Evolutionary conservation across 2,888 invertebrate species (phyloP).

Genomic region (Melipona beecheii): DNA sequence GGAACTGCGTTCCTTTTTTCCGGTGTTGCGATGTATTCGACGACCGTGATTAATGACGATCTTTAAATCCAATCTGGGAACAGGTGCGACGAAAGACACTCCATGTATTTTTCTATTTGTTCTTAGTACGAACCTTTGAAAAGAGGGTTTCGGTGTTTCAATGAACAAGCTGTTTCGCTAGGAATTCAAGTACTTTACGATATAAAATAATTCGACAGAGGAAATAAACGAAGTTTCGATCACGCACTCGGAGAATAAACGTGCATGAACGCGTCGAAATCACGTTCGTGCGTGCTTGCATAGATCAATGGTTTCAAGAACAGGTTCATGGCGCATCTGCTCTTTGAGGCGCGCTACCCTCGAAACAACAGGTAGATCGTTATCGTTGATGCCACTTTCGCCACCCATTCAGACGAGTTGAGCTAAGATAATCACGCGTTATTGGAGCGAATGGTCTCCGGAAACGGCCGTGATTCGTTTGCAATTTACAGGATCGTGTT

Average conservation of each 20-base stretch:
- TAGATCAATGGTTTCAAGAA: slow-evolving; percentile 34
- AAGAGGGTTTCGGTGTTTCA: no score
- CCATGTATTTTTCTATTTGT: no score
- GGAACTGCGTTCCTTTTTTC: neutral
- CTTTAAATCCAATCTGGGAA: neutral
- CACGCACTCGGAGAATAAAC: no score
- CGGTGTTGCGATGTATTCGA: neutral
- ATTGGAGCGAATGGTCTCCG: neutral
- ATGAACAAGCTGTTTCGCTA: no score
- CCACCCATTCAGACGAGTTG: neutral
- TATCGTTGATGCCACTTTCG: slow-evolving; percentile 58
- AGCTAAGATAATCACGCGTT: slow-evolving; percentile 15
- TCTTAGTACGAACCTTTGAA: no score
- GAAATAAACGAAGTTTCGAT: no score
- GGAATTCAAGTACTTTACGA: no score
- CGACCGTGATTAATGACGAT: slow-evolving; percentile 19
- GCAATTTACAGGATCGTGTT: no score
- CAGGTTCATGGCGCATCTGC: slow-evolving; percentile 59
- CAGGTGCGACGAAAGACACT: neutral
- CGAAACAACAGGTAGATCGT: slow-evolving; percentile 54
- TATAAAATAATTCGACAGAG: no score
- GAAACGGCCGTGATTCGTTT: no score
- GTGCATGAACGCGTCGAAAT: no score
- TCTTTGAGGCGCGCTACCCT: slow-evolving; percentile 28
- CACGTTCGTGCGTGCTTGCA: no score